Evolutionary conservation across 2,797 vertebrate species (phyloP).

Genomic region (Champsocephalus gunnari): DNA sequence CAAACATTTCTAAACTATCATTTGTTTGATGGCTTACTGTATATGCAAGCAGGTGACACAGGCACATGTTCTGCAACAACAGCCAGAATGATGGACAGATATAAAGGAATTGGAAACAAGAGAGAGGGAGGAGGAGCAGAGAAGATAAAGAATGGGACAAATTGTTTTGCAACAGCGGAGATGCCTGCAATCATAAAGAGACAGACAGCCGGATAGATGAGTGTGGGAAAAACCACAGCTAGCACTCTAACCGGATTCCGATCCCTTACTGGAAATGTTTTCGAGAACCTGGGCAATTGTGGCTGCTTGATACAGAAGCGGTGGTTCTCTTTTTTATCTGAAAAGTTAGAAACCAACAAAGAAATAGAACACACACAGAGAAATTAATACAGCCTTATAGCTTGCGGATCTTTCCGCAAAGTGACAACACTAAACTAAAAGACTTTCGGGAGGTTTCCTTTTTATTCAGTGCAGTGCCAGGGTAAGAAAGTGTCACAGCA

Average conservation of each 20-base stretch:
- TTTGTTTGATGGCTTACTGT: slow-evolving; percentile 6
- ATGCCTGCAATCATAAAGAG: slow-evolving; percentile 55
- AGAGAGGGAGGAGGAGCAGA: not conserved
- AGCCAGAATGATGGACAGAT: slow-evolving; percentile 22
- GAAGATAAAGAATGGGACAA: slow-evolving; percentile 42
- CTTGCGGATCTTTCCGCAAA: slow-evolving; percentile 2
- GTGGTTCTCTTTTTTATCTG: not conserved
- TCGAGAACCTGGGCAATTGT: slow-evolving; percentile 48
- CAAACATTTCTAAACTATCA: slow-evolving; percentile 11
- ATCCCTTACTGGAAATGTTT: slow-evolving; percentile 77
- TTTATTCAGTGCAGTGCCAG: slow-evolving; percentile 12
- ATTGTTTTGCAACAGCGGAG: slow-evolving; percentile 51
- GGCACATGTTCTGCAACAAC: slow-evolving; percentile 1
- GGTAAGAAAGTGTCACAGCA: slow-evolving; percentile 3
- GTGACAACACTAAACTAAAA: not conserved
- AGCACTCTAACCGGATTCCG: slow-evolving; percentile 67
- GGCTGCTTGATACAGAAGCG: slow-evolving; percentile 30
- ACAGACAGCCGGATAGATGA: slow-evolving; percentile 58
- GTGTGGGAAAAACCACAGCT: slow-evolving; percentile 68
- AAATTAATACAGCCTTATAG: not conserved
- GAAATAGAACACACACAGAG: not conserved
- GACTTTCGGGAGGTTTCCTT: slow-evolving; percentile 12
- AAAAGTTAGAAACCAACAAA: slow-evolving; percentile 6
- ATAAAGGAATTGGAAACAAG: slow-evolving; percentile 31
- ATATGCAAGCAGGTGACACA: slow-evolving; percentile 2